Conservation (phyloP, 2,888 invertebrate species). For the Pharmacophagus antenor region DNA sequence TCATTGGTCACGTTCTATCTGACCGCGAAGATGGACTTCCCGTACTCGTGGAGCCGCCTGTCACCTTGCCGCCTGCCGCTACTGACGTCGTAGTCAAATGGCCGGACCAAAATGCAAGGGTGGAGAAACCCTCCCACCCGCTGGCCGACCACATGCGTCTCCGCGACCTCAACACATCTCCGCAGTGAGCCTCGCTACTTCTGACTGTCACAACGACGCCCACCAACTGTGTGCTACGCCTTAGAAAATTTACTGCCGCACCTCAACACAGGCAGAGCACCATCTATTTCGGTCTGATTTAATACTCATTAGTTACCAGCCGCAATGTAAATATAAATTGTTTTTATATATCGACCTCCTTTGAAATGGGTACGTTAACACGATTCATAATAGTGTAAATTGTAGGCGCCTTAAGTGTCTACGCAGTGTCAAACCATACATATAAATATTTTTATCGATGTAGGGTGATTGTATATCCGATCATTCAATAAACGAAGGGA, state of each 20-base stretch:
- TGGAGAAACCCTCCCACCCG: constrained; percentile 51
- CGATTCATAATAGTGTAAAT: constrained; percentile 31
- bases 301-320: constrained; percentile 47
- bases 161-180: constrained; percentile 59
- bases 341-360: constrained; percentile 30
- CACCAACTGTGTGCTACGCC: constrained; percentile 56
- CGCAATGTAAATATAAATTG: constrained; percentile 53
- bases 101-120: constrained; percentile 54
- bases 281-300: constrained; percentile 51
- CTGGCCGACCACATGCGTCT: constrained; percentile 62
- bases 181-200: constrained; percentile 53
- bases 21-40: constrained; percentile 64
- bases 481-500: constrained; percentile 31
- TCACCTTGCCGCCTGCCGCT: constrained; percentile 61
- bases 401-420: constrained; percentile 33
- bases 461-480: constrained; percentile 41
- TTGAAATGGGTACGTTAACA: constrained; percentile 1
- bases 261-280: constrained; percentile 51
- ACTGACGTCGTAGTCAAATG: constrained; percentile 68
- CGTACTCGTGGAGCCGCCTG: constrained; percentile 67
- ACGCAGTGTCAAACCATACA: constrained; percentile 33
- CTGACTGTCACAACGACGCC: constrained; percentile 38
- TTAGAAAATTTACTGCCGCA: constrained; percentile 55
- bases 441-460: constrained; percentile 35
- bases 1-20: constrained; percentile 63